phyloP scores from a whole-genome alignment of 1,140 invertebrate genomes.

The Drosophila rhopaloa region DNA sequence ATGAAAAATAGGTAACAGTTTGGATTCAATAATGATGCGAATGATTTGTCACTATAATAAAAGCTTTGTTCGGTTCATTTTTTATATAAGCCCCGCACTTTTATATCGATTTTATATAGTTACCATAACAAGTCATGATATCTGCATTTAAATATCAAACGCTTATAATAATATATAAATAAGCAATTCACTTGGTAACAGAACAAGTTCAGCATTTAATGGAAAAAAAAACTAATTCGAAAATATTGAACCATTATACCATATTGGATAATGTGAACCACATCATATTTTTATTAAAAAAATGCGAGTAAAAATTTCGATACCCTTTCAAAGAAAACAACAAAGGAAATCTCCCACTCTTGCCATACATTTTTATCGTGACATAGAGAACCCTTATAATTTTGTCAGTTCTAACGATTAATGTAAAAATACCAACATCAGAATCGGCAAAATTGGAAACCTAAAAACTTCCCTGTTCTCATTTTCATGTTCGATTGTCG shows the following conservation, averaged over 20 bases:
- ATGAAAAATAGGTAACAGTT: slow-evolving; percentile 1
- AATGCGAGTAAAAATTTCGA: not conserved
- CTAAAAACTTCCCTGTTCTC: slow-evolving; percentile 23
- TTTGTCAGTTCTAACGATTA: not conserved
- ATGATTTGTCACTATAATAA: no score
- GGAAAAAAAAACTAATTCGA: no score
- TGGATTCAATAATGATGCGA: not conserved
- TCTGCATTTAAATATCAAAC: no score
- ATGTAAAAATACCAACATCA: not conserved
- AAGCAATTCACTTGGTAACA: no score
- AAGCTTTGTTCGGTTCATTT: not conserved
- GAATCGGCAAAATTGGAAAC: not conserved
- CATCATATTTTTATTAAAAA: no score
- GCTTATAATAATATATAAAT: no score
- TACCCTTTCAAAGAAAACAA: not conserved
- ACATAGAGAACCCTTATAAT: not conserved
- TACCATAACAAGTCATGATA: no score
- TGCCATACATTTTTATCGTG: not conserved
- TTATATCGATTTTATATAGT: no score
- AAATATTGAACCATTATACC: no score
- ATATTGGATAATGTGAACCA: no score
- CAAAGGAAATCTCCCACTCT: not conserved
- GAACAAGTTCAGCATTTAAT: no score
- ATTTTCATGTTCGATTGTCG: slow-evolving; percentile 14
- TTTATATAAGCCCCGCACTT: no score